Percentiles rank a stretch among this genome's conserved stretches.
phyloP scores from a whole-genome alignment of 2,797 vertebrate species.

The Lophius americanus region DNA sequence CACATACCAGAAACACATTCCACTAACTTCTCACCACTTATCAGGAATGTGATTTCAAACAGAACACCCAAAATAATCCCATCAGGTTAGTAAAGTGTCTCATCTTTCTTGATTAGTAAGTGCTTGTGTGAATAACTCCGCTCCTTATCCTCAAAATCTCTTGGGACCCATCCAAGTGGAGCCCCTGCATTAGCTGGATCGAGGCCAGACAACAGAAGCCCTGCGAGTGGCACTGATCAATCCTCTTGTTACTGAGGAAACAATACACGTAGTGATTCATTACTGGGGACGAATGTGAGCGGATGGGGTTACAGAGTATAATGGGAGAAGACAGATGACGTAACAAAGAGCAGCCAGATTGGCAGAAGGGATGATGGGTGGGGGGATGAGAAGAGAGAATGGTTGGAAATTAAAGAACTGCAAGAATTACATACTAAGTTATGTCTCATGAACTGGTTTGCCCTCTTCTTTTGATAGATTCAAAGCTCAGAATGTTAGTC shows the following conservation, averaged over 20 bases:
- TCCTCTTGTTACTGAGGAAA: slow-evolving; percentile 77
- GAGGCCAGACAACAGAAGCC: slow-evolving; percentile 70
- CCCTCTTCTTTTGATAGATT: slow-evolving; percentile 17
- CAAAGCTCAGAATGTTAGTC: slow-evolving; percentile 2
- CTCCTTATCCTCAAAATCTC: slow-evolving; percentile 53
- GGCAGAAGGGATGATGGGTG: slow-evolving; percentile 58
- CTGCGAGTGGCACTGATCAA: slow-evolving; percentile 77
- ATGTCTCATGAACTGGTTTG: slow-evolving; percentile 60
- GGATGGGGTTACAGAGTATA: slow-evolving; percentile 54
- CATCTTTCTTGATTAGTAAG: slow-evolving; percentile 70
- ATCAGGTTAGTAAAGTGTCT: slow-evolving; percentile 59
- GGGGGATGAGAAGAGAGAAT: slow-evolving; percentile 31
- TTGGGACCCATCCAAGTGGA: slow-evolving; percentile 46
- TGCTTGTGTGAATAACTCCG: slow-evolving; percentile 42
- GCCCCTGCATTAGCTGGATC: slow-evolving; percentile 59
- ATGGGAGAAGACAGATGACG: slow-evolving; percentile 82
- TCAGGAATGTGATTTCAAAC: slow-evolving; percentile 17
- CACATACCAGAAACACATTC: slow-evolving; percentile 27
- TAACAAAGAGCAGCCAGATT: slow-evolving; percentile 80
- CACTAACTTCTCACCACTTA: slow-evolving; percentile 38
- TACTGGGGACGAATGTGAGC: slow-evolving; percentile 52
- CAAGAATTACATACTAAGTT: slow-evolving; percentile 71
- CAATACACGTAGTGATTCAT: slow-evolving; percentile 86
- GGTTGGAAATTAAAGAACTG: slow-evolving; percentile 27
- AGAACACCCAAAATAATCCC: slow-evolving; percentile 39